Evolutionary conservation across 1,140 invertebrate species (phyloP).

Genomic region (Bursaphelenchus mucronatus): DNA sequence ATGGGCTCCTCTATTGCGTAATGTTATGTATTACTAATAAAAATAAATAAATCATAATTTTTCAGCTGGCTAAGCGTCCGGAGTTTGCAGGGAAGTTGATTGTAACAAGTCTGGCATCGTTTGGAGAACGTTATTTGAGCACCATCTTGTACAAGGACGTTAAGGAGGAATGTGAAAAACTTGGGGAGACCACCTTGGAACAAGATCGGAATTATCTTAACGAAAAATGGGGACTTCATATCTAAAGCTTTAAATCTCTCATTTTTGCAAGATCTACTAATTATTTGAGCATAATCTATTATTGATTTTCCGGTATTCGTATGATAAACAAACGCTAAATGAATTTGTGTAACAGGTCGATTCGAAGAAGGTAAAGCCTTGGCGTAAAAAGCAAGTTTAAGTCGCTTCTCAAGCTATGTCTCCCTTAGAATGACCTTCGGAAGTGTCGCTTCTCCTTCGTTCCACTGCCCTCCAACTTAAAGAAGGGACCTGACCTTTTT

Average conservation of each 20-base stretch:
- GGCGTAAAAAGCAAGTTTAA: too few species aligned
- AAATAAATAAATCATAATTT: constrained; percentile 5
- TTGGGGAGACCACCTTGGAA: constrained; percentile 30
- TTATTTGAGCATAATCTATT: too few species aligned
- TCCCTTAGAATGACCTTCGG: too few species aligned
- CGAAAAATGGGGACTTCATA: constrained; percentile 21
- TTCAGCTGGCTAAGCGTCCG: constrained; percentile 42
- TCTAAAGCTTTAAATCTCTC: neutral
- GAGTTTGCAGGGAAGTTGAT: constrained; percentile 38
- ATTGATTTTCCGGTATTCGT: too few species aligned
- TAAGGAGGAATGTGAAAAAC: constrained; percentile 30
- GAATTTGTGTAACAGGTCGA: too few species aligned
- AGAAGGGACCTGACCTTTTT: too few species aligned
- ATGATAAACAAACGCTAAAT: too few species aligned
- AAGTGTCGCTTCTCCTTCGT: too few species aligned
- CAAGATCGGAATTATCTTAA: constrained; percentile 25
- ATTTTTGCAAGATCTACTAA: too few species aligned
- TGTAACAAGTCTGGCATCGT: constrained; percentile 35
- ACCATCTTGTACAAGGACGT: constrained; percentile 36
- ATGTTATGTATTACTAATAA: neutral
- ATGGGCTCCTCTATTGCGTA: neutral
- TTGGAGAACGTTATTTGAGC: constrained; percentile 39
- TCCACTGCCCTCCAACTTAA: too few species aligned
- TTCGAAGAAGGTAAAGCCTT: too few species aligned
- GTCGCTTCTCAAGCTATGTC: too few species aligned